A percentile compares a stretch with the other conserved stretches of the same genome.
Evolutionary conservation across 2,797 vertebrate species (phyloP).

Genomic region (Otolemur crassicaudatus): DNA sequence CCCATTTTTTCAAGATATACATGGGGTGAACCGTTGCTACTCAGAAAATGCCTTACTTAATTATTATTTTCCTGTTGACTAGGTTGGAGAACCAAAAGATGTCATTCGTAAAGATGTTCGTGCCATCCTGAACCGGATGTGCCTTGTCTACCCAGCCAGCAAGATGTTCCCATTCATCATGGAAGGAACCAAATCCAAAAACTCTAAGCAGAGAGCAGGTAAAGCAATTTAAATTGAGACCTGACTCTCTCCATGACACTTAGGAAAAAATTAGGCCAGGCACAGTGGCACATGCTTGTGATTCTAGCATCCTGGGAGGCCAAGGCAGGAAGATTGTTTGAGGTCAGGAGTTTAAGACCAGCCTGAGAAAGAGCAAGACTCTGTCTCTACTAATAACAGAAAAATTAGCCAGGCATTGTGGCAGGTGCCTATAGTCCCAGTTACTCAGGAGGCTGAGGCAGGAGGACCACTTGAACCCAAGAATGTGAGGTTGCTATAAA

Average conservation of each 20-base stretch:
- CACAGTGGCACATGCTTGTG: too few relatives aligned
- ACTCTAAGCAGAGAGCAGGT: slow-evolving; percentile 98
- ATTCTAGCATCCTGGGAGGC: too few relatives aligned
- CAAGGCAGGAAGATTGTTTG: too few relatives aligned
- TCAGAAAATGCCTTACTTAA: slow-evolving; percentile 1
- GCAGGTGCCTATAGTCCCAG: too few relatives aligned
- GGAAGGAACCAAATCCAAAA: slow-evolving; percentile 99
- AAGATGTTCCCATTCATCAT: slow-evolving; percentile 98
- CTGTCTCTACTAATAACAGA: too few relatives aligned
- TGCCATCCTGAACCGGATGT: slow-evolving; percentile 95
- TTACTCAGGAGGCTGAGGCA: too few relatives aligned
- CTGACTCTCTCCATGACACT: not conserved
- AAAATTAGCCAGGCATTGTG: too few relatives aligned
- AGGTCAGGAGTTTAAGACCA: too few relatives aligned
- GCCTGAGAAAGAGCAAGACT: too few relatives aligned
- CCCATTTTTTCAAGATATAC: not conserved
- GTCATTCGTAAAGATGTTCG: slow-evolving; percentile 97
- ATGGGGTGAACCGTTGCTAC: not conserved
- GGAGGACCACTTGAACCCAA: too few relatives aligned
- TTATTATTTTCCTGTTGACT: slow-evolving; percentile 53
- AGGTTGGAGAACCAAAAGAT: slow-evolving; percentile 99
- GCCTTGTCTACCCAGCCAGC: slow-evolving; percentile 97
- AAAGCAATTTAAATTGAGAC: slow-evolving; percentile 47
- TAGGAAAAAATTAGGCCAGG: not conserved
- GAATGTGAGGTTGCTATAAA: too few relatives aligned